Evolutionary conservation across 2,888 invertebrate species (phyloP), one percentile per base, ranked within the genome.

Genomic region (Abrostola tripartita): DNA sequence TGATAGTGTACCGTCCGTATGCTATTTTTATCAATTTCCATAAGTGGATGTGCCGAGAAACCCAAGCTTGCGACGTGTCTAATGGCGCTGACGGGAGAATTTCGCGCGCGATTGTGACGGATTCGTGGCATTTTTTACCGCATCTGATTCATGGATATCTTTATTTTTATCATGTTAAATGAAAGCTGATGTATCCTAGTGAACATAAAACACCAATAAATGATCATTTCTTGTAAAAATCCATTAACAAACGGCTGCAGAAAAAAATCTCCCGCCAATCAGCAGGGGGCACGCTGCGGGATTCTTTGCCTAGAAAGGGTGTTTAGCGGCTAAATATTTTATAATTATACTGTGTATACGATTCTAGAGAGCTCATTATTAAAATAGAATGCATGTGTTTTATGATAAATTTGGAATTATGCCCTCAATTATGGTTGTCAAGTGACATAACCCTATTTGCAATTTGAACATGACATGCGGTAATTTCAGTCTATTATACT

Each of bases 31-130:
- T 90, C 90, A 89, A 92, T 92, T 90, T 92, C 94, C 94, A 85
- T 90, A 93, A 87, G 93, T 88, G 92, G 93, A 91, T 88, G 89
- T 89, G 85, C 86, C 85, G 85, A 91, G 91, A 93, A 93, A 92
- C 89, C 91, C 91, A 91, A 92, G 92, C 91, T 91, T 88, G 91
- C 95, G 93, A 95, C 95, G 95, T 95, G 95, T 95, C 93, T 92
- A 95, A 95, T 95, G 95, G 95, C 95, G 95, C 90, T 93, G 92
- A 93, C 91, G 92, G 86, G 85, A 92, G 88, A 86, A 91, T 93
- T 95, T 95, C 94, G 95, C 95, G 95, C 95, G 94, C 95, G 94
- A 93, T 93, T 93, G 88, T 91, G 92, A 91, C 93, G 92, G 91
- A 90, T 94, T 94, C 94, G 94, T 94, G 94, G 94, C 94, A 94